These are phyloP conservation scores for Elaphurus davidianus DNA, from an alignment of 2,113 vertebrate species.

Conservation along the genomic window DNA sequence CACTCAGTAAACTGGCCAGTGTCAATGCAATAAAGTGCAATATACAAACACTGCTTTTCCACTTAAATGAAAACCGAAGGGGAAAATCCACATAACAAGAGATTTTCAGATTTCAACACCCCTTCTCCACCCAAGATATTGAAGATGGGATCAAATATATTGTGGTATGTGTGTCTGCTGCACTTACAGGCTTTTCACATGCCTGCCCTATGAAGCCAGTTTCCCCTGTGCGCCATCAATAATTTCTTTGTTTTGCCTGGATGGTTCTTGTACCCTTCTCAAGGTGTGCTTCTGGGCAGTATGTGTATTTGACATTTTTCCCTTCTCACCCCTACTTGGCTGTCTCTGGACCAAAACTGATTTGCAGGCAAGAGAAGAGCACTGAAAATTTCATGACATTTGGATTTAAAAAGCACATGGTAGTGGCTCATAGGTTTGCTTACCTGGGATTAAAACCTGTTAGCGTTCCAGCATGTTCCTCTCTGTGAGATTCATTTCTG, in stretches of 20 bases:
- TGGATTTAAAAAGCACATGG: constrained; percentile 57
- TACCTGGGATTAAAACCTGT: constrained; percentile 73
- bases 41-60: background rate
- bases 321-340: constrained; percentile 43
- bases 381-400: constrained; percentile 69
- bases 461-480: constrained; percentile 48
- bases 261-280: constrained; percentile 44
- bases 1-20: background rate
- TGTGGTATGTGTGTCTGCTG: constrained; percentile 42
- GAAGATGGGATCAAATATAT: constrained; percentile 46
- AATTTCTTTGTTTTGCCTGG: constrained; percentile 65
- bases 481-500: constrained; percentile 61
- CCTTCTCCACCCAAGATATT: constrained; percentile 43
- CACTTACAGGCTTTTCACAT: background rate
- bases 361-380: constrained; percentile 44
- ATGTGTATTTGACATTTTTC: constrained; percentile 31
- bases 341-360: constrained; percentile 58
- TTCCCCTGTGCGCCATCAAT: constrained; percentile 38
- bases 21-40: background rate
- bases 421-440: constrained; percentile 60
- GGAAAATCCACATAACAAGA: constrained; percentile 29
- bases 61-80: constrained; percentile 21
- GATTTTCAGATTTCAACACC: constrained; percentile 38
- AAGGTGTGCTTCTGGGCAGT: constrained; percentile 60
- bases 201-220: background rate